Evolutionary conservation across 2,113 vertebrate species (phyloP).

Genomic region (Leucosticte australis): DNA sequence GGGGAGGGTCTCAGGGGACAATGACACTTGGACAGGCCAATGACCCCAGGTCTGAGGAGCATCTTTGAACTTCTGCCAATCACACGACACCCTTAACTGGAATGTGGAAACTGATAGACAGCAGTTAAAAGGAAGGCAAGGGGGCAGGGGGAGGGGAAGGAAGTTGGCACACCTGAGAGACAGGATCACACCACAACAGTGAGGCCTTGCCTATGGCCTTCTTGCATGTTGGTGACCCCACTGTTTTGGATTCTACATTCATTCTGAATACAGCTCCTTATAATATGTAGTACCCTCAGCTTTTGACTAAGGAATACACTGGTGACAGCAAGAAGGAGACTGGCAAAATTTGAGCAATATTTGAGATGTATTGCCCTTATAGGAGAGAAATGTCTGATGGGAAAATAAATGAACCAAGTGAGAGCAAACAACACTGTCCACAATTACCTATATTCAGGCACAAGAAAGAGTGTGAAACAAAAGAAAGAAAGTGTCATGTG

Average conservation of each 20-base stretch:
- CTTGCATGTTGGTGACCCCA: neutral
- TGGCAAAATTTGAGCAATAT: neutral
- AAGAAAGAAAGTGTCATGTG: neutral
- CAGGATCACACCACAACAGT: too few relatives aligned
- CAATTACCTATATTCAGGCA: neutral
- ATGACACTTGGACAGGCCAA: too few relatives aligned
- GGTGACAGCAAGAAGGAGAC: neutral
- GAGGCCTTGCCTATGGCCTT: neutral
- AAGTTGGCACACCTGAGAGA: too few relatives aligned
- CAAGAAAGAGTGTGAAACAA: neutral
- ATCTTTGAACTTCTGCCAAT: too few relatives aligned
- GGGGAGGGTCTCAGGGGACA: too few relatives aligned
- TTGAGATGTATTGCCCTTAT: neutral
- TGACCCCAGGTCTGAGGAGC: too few relatives aligned
- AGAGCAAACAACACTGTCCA: neutral
- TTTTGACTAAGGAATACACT: accelerated
- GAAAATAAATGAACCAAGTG: neutral
- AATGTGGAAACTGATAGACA: too few relatives aligned
- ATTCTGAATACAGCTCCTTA: neutral
- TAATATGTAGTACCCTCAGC: neutral
- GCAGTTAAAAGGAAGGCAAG: too few relatives aligned
- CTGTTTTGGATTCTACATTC: neutral
- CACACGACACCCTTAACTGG: too few relatives aligned
- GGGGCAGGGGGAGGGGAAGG: too few relatives aligned
- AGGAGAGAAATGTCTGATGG: neutral